phyloP scores from a whole-genome alignment of 2,113 vertebrate genomes.

The Uria aalge region DNA sequence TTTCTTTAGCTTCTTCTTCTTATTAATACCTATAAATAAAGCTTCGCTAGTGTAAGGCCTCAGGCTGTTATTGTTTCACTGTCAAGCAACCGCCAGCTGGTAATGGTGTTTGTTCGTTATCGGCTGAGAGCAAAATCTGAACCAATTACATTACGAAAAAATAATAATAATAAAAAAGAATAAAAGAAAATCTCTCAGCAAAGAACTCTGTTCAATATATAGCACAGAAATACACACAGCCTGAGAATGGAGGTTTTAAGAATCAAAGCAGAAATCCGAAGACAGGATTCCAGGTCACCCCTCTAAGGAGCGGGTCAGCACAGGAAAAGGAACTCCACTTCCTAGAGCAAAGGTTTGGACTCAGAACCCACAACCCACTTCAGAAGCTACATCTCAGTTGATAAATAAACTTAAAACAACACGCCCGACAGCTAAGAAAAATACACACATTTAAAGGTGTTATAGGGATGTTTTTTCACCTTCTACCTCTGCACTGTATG shows the following conservation, averaged over 20 bases:
- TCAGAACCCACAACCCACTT: rapidly evolving
- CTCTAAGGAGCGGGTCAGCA: background rate
- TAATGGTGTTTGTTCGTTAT: background rate
- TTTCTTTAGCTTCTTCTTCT: background rate
- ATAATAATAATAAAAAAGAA: background rate
- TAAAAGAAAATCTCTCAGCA: background rate
- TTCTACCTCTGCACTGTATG: background rate
- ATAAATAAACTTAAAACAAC: background rate
- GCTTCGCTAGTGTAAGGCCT: background rate
- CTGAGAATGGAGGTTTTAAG: background rate
- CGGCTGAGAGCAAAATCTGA: background rate
- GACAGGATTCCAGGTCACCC: background rate
- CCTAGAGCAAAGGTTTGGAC: background rate
- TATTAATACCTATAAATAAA: background rate
- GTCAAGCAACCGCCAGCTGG: background rate
- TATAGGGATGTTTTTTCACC: background rate
- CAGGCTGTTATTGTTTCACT: background rate
- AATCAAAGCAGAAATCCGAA: background rate
- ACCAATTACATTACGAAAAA: background rate
- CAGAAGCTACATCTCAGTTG: background rate
- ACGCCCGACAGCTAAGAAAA: background rate
- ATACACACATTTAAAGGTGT: background rate
- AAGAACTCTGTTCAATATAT: background rate
- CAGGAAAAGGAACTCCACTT: background rate
- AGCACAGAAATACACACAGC: background rate